A percentile compares a stretch with the other conserved stretches of the same genome.
Evolutionary conservation across 2,797 vertebrate genomes (phyloP).

Genomic region (Chelmon rostratus): DNA sequence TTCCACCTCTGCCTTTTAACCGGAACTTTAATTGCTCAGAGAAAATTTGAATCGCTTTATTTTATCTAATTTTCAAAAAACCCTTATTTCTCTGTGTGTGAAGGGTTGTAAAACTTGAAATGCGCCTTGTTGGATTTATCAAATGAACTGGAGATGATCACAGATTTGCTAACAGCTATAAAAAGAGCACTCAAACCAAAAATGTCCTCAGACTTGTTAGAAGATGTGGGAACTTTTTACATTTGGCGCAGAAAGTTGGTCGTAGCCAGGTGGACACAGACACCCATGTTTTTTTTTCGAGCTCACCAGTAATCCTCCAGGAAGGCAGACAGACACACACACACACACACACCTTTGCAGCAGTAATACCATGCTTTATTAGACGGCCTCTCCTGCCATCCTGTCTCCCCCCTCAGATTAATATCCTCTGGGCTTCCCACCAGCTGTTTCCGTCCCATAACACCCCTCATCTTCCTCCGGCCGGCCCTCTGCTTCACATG

Average conservation of each 20-base stretch:
- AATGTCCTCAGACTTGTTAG: constrained; percentile 10
- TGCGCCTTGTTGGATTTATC: constrained; percentile 36
- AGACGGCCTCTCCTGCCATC: constrained; percentile 79
- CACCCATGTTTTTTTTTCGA: constrained; percentile 30
- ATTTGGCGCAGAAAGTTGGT: constrained; percentile 20
- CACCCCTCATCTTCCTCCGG: constrained; percentile 78
- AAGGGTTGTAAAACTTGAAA: constrained; percentile 65
- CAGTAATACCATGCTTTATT: constrained; percentile 83
- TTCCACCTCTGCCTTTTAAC: constrained; percentile 80
- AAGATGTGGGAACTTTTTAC: not conserved
- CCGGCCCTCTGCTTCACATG: constrained; percentile 66
- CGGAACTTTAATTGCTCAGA: constrained; percentile 78
- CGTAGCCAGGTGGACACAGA: constrained; percentile 57
- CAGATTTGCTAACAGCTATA: constrained; percentile 40
- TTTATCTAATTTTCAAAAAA: constrained; percentile 77
- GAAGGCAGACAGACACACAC: constrained; percentile 72
- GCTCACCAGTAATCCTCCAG: constrained; percentile 74
- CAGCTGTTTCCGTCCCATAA: constrained; percentile 84
- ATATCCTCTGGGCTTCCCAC: constrained; percentile 78
- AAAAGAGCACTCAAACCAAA: constrained; percentile 5
- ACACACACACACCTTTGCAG: constrained; percentile 64
- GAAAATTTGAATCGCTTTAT: constrained; percentile 75
- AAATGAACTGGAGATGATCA: constrained; percentile 38
- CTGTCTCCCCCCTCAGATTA: constrained; percentile 82
- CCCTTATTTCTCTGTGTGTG: constrained; percentile 27